Base-by-base conservation (phyloP, 2,113 vertebrate genomes). In the Hypomesus transpacificus region DNA sequence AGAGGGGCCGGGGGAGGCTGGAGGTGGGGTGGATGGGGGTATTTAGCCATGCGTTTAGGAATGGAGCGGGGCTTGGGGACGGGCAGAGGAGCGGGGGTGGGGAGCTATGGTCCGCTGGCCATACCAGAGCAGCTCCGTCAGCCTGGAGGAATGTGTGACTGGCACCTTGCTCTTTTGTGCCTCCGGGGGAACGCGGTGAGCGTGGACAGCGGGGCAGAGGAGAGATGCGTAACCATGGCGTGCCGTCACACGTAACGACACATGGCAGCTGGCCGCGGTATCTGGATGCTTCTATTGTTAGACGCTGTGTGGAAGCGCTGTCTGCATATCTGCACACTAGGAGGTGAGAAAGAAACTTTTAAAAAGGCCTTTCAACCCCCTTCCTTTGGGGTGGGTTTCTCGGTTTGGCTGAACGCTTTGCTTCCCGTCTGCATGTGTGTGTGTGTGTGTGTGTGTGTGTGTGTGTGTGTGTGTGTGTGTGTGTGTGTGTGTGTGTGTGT, bases 131-230 rank as follows among this genome's bases (percentile, higher is more conserved):
- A 64, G 87, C 78, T 88, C 89, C 88, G 86, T 89, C 89, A 88
- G 82, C 84, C 28, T 31, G 83, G 87, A 26, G 86, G 86, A 89
- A 90, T 86, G 83, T 77, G 81, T 24, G 68, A 80, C 69, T 68
- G 80, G 76, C 71, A 66, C 77, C 73, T 79, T 82, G 57, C 76
- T 79, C 77, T 75, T 86, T 90, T 90, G 87, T 91, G 39, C 89
- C 74, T 46, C 73, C 67, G 18, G 70, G 87, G 84, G 87, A 88
- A 81, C 16, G 20, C 74, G 80, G 70, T 39, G 24, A 66, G 81
- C 57, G 66, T 60, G 75, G 76, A 84, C 81, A n/a, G 64, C 76
- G 71, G 74, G 79, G 75, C 68, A 68, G 80, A 78, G 70, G 70
- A 82, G 61, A 75, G 78, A 84, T 61, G 82, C 81, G 86, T 56